These are phyloP conservation scores for Masticophis lateralis DNA, from an alignment of 2,797 vertebrate genomes.

Conservation along the genomic window DNA sequence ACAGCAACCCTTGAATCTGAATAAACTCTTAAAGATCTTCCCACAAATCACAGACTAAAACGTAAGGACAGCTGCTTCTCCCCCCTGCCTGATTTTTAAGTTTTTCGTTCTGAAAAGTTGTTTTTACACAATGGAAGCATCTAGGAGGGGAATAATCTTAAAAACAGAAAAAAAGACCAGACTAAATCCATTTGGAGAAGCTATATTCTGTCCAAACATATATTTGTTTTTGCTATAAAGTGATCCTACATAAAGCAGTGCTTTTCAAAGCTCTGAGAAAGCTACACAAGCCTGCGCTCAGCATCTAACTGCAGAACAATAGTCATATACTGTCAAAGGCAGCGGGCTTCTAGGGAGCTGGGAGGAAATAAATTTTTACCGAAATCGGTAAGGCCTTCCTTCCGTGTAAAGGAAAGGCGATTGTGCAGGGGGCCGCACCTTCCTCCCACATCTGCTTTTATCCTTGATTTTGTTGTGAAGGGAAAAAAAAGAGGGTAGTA, in stretches of 20 bases:
- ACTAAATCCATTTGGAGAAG: not conserved
- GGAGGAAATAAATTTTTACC: not conserved
- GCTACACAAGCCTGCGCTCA: no score
- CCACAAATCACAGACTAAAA: not conserved
- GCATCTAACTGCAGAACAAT: not conserved
- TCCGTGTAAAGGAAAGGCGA: not conserved
- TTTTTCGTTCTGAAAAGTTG: conserved; percentile 8
- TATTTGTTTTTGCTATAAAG: not conserved
- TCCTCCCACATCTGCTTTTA: not conserved
- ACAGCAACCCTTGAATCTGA: not conserved
- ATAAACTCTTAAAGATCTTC: conserved; percentile 5
- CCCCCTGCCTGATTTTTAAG: no score
- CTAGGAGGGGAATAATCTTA: not conserved
- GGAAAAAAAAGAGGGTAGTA: not conserved
- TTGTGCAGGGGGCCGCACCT: not conserved
- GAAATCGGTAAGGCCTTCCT: not conserved
- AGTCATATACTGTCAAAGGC: not conserved
- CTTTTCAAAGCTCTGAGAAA: not conserved
- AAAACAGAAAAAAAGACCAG: not conserved
- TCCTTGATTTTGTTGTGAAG: not conserved
- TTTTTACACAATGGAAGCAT: not conserved
- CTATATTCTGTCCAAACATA: not conserved
- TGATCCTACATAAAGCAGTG: not conserved
- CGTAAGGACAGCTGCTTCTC: conserved; percentile 19
- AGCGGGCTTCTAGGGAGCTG: not conserved